Conservation (phyloP, 2,113 vertebrate species). For the Corvus hawaiiensis region DNA sequence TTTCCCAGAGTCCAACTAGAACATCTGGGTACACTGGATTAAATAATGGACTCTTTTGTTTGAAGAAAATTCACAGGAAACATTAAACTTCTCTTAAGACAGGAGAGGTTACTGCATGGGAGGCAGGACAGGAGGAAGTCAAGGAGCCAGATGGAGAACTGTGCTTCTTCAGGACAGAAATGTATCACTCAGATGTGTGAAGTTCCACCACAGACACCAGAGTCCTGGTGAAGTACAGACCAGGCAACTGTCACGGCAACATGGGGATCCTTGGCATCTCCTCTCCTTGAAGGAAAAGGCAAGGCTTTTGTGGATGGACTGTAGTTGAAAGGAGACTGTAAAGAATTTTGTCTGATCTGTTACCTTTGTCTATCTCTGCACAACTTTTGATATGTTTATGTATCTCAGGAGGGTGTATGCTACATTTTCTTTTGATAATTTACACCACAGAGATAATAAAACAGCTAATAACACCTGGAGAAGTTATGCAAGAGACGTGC, state of each 20-base stretch:
- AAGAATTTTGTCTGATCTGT: not conserved
- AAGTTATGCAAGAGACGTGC: not conserved
- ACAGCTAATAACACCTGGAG: not conserved
- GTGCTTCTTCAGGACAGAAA: not conserved
- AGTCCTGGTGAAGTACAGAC: not conserved
- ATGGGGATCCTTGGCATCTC: not conserved
- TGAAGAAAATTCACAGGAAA: constrained; percentile 26
- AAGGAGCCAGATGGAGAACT: not conserved
- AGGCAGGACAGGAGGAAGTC: not conserved
- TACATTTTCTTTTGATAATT: not conserved
- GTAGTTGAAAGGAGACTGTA: not conserved
- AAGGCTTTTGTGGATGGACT: not conserved
- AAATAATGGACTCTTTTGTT: constrained; percentile 23
- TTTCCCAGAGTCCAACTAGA: not conserved
- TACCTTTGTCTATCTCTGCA: not conserved
- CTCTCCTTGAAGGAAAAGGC: not conserved
- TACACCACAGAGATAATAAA: not conserved
- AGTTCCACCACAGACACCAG: not conserved
- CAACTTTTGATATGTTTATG: not conserved
- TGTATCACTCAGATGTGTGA: not conserved
- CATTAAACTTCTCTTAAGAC: not conserved
- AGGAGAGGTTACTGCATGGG: not conserved
- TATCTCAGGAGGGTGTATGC: not conserved
- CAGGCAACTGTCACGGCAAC: rapidly evolving
- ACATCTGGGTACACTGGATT: constrained; percentile 10